Conservation (phyloP, 2,888 invertebrate species). For the Leptura quadrifasciata region DNA sequence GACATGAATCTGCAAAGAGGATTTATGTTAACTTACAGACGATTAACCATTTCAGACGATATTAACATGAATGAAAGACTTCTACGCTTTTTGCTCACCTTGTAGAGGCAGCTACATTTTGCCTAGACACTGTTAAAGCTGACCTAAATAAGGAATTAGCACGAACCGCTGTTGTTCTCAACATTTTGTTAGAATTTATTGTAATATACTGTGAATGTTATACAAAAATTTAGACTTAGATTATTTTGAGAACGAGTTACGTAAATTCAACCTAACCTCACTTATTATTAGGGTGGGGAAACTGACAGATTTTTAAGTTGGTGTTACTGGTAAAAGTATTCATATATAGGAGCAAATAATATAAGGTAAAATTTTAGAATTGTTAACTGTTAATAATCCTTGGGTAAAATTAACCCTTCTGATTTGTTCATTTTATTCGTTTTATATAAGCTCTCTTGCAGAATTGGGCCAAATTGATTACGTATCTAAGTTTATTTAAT, state of each 20-base stretch:
- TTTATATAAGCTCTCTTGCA: too few relatives aligned
- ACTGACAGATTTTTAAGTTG: constrained; percentile 12
- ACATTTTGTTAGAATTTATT: constrained; percentile 71
- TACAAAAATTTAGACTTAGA: constrained; percentile 40
- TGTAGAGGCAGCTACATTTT: constrained; percentile 57
- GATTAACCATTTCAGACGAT: not conserved
- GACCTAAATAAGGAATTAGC: constrained; percentile 70
- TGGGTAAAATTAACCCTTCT: too few relatives aligned
- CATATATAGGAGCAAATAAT: too few relatives aligned
- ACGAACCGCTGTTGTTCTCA: constrained; percentile 74
- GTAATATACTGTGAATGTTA: too few relatives aligned
- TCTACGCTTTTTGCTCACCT: constrained; percentile 43
- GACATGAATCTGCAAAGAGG: constrained; percentile 65
- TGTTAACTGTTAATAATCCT: too few relatives aligned
- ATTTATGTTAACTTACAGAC: not conserved
- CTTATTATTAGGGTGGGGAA: not conserved
- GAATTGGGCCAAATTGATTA: too few relatives aligned
- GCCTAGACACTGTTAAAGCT: constrained; percentile 63
- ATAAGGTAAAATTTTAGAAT: too few relatives aligned
- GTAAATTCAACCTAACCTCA: constrained; percentile 46
- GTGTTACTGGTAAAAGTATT: too few relatives aligned
- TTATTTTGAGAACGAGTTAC: constrained; percentile 36
- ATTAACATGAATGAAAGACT: not conserved
- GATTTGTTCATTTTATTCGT: too few relatives aligned
- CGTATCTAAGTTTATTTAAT: too few relatives aligned